Evolutionary conservation across 2,797 vertebrate genomes (phyloP).

Genomic region (Danio tinwini): DNA sequence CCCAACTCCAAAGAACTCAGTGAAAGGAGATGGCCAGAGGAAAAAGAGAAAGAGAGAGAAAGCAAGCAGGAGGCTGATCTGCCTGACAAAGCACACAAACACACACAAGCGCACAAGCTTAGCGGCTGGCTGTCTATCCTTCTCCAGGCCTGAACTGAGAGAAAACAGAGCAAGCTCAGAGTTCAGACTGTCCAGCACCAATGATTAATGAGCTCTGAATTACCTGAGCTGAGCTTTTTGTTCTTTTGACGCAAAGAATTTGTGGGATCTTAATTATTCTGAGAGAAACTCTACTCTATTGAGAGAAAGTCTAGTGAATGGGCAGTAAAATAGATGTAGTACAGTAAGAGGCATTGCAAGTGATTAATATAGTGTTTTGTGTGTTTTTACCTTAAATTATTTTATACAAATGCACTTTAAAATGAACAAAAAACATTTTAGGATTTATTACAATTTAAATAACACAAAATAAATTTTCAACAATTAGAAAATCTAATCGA

Average conservation of each 20-base stretch:
- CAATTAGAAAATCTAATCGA: not conserved
- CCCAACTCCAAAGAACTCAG: conserved; percentile 37
- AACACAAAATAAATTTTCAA: not conserved
- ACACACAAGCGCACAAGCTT: not conserved
- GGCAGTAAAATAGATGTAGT: not conserved
- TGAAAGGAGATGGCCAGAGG: conserved; percentile 17
- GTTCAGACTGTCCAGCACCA: conserved; percentile 23
- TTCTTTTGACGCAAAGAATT: conserved; percentile 9
- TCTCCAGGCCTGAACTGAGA: conserved; percentile 3
- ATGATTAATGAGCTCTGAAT: conserved; percentile 40
- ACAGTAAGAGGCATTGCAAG: not conserved
- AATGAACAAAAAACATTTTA: not conserved
- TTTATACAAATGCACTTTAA: not conserved
- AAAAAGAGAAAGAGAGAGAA: not conserved
- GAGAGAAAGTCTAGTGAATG: not conserved
- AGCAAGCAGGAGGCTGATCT: conserved; percentile 11
- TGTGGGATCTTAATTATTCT: not conserved
- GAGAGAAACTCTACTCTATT: no score
- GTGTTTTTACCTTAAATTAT: no score
- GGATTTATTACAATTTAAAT: not conserved
- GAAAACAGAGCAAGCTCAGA: conserved; percentile 36
- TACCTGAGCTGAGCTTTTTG: conserved; percentile 27
- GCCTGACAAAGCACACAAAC: conserved; percentile 16
- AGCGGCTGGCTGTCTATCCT: not conserved
- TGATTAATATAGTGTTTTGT: no score